Base-by-base conservation (phyloP, 2,888 invertebrate genomes). In the Drosophila aldrichi region DNA sequence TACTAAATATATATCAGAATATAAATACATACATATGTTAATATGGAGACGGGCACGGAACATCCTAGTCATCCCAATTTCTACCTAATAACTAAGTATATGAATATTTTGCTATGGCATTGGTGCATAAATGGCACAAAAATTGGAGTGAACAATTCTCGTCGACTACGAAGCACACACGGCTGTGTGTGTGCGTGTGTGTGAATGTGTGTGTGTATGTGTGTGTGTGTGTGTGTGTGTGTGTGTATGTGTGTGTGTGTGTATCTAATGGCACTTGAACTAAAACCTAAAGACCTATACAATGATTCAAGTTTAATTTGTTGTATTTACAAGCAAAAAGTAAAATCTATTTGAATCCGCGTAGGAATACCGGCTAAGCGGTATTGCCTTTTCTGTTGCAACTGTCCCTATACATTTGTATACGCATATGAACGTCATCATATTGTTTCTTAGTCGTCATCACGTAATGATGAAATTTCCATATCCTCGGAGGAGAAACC, bases 401-500 rank as follows among this genome's bases (percentile, higher is more conserved):
- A 20, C 14, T 36, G 14, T 16, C 14, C 14, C 5, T 25, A 46
- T 46, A 25, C 9, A 46, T 41, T 5, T 41, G 4, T 18, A 10
- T 41, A 41, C 16, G 25, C 18, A 41, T 18, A 41, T 41, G 7
- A n/a, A n/a, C 16, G 7, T n/a, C 29, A 40, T 41, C 38, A 2
- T 6, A 3, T 4, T 29, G 34, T 6, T 3, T 29, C 95, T 96
- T 32, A 97, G 95, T 97, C 88, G 38, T 88, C 96, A 93, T 96
- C 96, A 44, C 95, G 94, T 16, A 95, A 95, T 55, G 96, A 95
- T 92, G 95, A 95, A 81, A 95, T 94, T 82, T 95, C 95, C 91
- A 95, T 95, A 44, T 94, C 91, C 72, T 96, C 96, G 0, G 96
- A 96, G 0, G 96, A 96, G 92, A 96, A 96, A 65, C 96, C 96